Evolutionary conservation across 2,888 invertebrate genomes (phyloP).

Genomic region (Pristionchus mayeri): DNA sequence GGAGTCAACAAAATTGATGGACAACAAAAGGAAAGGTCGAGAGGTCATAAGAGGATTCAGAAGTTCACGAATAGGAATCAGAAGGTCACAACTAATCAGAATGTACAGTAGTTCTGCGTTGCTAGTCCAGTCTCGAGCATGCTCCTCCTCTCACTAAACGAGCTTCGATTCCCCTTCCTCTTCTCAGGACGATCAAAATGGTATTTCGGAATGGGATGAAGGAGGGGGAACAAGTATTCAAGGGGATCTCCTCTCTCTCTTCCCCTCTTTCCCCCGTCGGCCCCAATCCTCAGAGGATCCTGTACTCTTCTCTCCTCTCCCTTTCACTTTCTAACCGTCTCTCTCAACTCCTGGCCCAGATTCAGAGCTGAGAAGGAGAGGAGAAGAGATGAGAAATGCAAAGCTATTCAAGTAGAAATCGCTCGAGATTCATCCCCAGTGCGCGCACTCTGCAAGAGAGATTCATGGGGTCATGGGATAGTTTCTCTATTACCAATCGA

Average conservation of each 20-base stretch:
- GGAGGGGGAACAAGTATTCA: slow-evolving; percentile 44
- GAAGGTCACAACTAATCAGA: no score
- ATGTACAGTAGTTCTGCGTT: no score
- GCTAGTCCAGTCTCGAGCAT: no score
- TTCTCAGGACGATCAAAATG: not conserved
- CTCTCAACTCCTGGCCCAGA: slow-evolving; percentile 1
- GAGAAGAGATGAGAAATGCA: not conserved
- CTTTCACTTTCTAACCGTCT: not conserved
- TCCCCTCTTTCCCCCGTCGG: not conserved
- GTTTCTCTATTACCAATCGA: no score
- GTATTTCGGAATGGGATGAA: slow-evolving; percentile 45
- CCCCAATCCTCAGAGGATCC: slow-evolving; percentile 38
- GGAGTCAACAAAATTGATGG: no score
- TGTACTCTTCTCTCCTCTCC: slow-evolving; percentile 33
- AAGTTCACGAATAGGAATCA: no score
- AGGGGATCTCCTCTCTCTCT: slow-evolving; percentile 25
- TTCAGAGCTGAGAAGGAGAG: slow-evolving; percentile 1
- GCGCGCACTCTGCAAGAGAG: not conserved
- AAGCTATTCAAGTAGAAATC: slow-evolving; percentile 30
- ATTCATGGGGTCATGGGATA: slow-evolving; percentile 13
- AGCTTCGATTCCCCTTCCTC: not conserved
- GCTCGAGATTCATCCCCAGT: not conserved
- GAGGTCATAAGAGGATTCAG: no score
- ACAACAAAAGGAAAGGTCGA: no score
- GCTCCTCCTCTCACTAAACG: no score